Percentiles rank a stretch among this genome's conserved stretches.
phyloP scores from a whole-genome alignment of 2,797 vertebrate species.

The Aphelocoma californica region DNA sequence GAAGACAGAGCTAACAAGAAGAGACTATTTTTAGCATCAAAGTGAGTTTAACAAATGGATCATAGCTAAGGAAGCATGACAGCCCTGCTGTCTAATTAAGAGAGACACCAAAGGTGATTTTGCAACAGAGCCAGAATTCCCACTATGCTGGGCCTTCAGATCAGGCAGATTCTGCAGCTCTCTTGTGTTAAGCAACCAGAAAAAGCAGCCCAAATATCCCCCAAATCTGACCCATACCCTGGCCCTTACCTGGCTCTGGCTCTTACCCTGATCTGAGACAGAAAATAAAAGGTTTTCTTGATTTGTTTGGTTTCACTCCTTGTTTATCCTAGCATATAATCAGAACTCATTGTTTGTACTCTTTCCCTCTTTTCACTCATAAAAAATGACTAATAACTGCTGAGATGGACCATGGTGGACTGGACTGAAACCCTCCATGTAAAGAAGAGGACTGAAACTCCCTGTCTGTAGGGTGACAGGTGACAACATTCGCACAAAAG shows the following conservation, averaged over 20 bases:
- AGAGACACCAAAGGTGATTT: conserved; percentile 28
- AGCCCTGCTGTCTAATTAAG: conserved; percentile 36
- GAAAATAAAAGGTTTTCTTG: neutral
- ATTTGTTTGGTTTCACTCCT: neutral
- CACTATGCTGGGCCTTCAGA: neutral
- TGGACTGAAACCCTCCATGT: neutral
- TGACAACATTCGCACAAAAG: neutral
- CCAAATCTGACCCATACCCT: neutral
- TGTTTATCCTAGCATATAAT: neutral
- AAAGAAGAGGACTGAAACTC: neutral
- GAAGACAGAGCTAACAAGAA: conserved; percentile 19
- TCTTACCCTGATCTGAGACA: neutral
- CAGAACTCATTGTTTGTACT: neutral
- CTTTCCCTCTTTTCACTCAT: neutral
- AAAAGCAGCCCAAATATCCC: neutral
- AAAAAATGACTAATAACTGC: neutral
- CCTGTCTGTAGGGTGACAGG: neutral
- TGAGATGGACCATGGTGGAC: neutral
- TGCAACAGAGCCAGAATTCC: conserved; percentile 20
- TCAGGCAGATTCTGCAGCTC: neutral
- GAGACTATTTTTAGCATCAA: conserved; percentile 45
- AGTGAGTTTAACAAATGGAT: conserved; percentile 47
- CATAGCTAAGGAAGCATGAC: conserved; percentile 18
- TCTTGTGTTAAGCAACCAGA: neutral
- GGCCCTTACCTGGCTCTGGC: too few relatives aligned